Percentiles rank a stretch among this genome's conserved stretches.
Conservation (phyloP, 2,797 vertebrate genomes). For the Selene dorsalis region DNA sequence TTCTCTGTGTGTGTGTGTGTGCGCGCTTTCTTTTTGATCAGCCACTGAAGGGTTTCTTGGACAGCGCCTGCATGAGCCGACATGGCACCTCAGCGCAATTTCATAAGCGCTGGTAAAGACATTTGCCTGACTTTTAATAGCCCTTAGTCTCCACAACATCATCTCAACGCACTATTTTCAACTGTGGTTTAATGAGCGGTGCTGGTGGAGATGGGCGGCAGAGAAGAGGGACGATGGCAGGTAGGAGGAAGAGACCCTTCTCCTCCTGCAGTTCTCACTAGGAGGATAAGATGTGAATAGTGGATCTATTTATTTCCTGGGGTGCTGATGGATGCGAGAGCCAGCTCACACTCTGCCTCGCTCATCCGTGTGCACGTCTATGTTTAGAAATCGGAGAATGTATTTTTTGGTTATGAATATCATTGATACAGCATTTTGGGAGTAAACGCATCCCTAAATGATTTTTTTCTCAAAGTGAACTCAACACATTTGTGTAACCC, state of each 20-base stretch:
- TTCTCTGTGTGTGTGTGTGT: slow-evolving; percentile 17
- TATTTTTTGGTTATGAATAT: background rate
- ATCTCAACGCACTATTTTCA: slow-evolving; percentile 64
- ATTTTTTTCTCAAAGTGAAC: background rate
- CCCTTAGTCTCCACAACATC: slow-evolving; percentile 69
- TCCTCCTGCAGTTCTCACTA: slow-evolving; percentile 29
- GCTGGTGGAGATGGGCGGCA: slow-evolving; percentile 44
- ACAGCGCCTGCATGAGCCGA: slow-evolving; percentile 59
- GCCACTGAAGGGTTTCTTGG: slow-evolving; percentile 73
- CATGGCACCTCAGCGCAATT: slow-evolving; percentile 74
- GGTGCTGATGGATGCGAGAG: slow-evolving; percentile 30
- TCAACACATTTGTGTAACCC: slow-evolving; percentile 6
- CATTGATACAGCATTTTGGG: background rate
- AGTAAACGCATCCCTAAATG: background rate
- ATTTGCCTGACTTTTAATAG: slow-evolving; percentile 80
- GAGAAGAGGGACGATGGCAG: slow-evolving; percentile 32
- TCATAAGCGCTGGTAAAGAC: slow-evolving; percentile 80
- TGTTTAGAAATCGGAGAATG: background rate
- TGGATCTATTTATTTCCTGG: slow-evolving; percentile 34
- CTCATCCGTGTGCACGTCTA: slow-evolving; percentile 33
- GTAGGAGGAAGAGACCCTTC: slow-evolving; percentile 32
- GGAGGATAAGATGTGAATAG: slow-evolving; percentile 45
- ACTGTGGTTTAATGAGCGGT: slow-evolving; percentile 41
- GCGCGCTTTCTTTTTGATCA: slow-evolving; percentile 72
- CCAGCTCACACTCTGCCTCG: slow-evolving; percentile 39